These are phyloP conservation scores for Plotosus lineatus DNA, from an alignment of 2,113 vertebrate genomes.

Conservation along the genomic window DNA sequence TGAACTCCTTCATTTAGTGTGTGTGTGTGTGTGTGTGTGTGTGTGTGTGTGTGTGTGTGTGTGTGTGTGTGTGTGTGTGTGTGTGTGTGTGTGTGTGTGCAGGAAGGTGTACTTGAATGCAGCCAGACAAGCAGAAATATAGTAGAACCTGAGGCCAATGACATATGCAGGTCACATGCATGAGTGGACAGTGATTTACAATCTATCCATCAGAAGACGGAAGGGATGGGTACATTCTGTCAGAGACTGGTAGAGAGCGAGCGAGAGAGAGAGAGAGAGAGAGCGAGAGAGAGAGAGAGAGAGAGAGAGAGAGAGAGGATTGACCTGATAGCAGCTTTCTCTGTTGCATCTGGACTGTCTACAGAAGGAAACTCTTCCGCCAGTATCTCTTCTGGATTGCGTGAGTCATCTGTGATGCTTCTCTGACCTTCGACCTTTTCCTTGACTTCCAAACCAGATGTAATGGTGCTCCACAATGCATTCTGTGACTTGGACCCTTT, in stretches of 20 bases:
- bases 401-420: constrained; percentile 74
- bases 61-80: constrained; percentile 30
- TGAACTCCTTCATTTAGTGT: constrained; percentile 40
- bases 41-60: constrained; percentile 33
- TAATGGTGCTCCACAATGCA: constrained; percentile 86
- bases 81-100: constrained; percentile 4
- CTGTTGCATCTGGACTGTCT: constrained; percentile 84
- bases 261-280: constrained; percentile 11
- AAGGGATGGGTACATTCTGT: neutral
- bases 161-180: constrained; percentile 3
- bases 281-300: constrained; percentile 34
- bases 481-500: constrained; percentile 95
- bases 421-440: constrained; percentile 76
- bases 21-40: constrained; percentile 24
- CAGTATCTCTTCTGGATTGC: constrained; percentile 88
- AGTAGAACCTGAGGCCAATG: neutral
- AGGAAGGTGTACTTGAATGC: constrained; percentile 22
- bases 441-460: constrained; percentile 79
- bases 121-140: neutral
- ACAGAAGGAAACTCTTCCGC: constrained; percentile 82
- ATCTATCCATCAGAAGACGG: neutral
- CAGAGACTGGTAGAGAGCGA: neutral
- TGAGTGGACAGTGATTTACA: neutral
- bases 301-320: constrained; percentile 41
- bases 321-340: constrained; percentile 95